Evolutionary conservation across 2,113 vertebrate genomes (phyloP), one percentile per base, ranked within the genome.

Genomic region (Oryzias celebensis): DNA sequence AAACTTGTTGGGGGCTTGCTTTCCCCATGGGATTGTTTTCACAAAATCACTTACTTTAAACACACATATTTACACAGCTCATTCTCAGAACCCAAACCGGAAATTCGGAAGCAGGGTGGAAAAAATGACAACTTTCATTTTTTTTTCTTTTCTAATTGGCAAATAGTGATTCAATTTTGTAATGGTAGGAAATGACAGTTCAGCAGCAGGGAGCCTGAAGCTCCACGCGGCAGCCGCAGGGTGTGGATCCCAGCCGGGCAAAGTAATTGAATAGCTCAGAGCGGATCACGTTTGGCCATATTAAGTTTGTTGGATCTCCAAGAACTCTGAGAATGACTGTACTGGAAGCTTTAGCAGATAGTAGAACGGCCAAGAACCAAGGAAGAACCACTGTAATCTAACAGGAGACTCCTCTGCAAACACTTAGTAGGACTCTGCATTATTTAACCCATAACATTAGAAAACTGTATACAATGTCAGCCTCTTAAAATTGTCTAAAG

Each of bases 231-330:
- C 58, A 66, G 66, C 68, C 78, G 52, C 58, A 31, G 75, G 75
- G 82, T 61, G 52, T 5, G 12, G 28, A 52, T 72, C 59, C 68
- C 61, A 52, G 58, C 66, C 75, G 43, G 75, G 66, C 50, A 68
- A 63, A 71, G 79, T 82, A 87, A 89, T 87, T 78, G 82, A 90
- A 86, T 87, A 83, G 83, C 86, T 82, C 80, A 80, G 69, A 51
- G 76, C 72, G 75, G 82, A 85, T 87, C 66, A 71, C 65, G 63
- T 84, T 85, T 77, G 85, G 86, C 84, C 84, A 84, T 84, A 78
- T 88, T 52, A 55, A 77, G 77, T 83, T 87, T 77, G 75, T 73
- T 44, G 47, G 58, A 72, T 14, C 5, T 74, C 82, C 78, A 71
- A 66, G 71, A 75, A 46, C 81, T 82, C 82, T 81, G 79, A 58